Base-by-base conservation (phyloP, 2,797 vertebrate species). In the Acanthurus tractus region DNA sequence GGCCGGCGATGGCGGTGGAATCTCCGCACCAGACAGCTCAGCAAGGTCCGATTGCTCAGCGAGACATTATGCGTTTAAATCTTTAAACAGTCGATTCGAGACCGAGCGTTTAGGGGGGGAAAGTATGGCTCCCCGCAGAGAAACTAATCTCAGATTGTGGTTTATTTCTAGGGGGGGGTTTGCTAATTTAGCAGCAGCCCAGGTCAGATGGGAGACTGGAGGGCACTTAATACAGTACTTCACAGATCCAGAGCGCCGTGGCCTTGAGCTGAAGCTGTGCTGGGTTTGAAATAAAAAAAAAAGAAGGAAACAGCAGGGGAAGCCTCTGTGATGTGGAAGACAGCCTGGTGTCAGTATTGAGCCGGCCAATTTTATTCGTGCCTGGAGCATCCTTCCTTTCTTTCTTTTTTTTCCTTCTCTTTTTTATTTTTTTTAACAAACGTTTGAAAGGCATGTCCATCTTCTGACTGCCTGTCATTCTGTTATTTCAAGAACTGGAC, bases 181-280 rank as follows among this genome's bases (percentile, higher is more conserved):
- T 73, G 85, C 86, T 86, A 85, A 91, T 91, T 89, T 86, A 88
- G 79, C 85, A 84, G 78, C 62, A 65, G 67, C 17, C 57, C 79
- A 0, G 78, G 86, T 90, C 86, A 78, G 74, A 84, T 58, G 72
- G 79, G 81, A 82, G 59, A 70, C 82, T 82, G 76, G 58, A 87
- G 90, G 82, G 68, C 68, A 67, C 74, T 90, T 80, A 79, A 71
- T 58, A 62, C 63, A 53, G 59, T 54, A 63, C 76, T 81, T 56
- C 56, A 81, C 67, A 49, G 70, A 78, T 75, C 38, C 62, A 63
- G 38, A 70, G 59, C 36, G 3, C 44, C 9, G 0, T 18, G 42
- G 78, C 63, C 78, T 61, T 25, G 15, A 85, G 73, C 82, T 15
- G 44, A 77, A 4, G 72, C 68, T 44, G 12, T 42, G 36, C 64